A percentile compares a stretch with the other conserved stretches of the same genome.
Evolutionary conservation across 2,888 invertebrate genomes (phyloP).

Genomic region (Cosmia trapezina): DNA sequence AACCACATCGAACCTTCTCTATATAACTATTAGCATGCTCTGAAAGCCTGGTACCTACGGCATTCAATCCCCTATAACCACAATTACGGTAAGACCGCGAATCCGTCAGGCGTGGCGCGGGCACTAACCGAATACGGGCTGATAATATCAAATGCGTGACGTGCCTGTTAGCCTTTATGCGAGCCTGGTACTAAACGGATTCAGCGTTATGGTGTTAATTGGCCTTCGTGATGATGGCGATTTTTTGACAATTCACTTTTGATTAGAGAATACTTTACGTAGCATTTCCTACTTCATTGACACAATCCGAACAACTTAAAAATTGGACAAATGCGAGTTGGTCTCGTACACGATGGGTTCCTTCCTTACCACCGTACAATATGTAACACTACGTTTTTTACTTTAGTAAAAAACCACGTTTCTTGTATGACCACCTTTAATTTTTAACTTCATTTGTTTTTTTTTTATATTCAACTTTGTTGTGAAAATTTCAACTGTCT

Average conservation of each 20-base stretch:
- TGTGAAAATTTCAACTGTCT: too few species aligned
- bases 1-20: constrained; percentile 8
- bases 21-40: constrained; percentile 49
- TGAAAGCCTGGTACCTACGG: constrained; percentile 42
- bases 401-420: too few species aligned
- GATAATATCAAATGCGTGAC: constrained; percentile 59
- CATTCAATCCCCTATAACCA: constrained; percentile 58
- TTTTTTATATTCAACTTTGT: too few species aligned
- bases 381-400: too few species aligned
- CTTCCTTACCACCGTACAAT: too few species aligned
- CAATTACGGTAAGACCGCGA: constrained; percentile 66
- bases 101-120: constrained; percentile 56
- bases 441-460: too few species aligned
- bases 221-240: background rate
- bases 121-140: constrained; percentile 58
- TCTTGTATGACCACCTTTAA: too few species aligned
- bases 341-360: too few species aligned
- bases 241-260: background rate
- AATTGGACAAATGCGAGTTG: background rate
- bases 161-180: constrained; percentile 36
- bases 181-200: constrained; percentile 29
- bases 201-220: background rate
- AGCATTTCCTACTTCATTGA: background rate
- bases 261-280: too few species aligned
- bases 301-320: background rate